Conservation (phyloP, 2,888 invertebrate genomes). For the Neelides folsomi region DNA sequence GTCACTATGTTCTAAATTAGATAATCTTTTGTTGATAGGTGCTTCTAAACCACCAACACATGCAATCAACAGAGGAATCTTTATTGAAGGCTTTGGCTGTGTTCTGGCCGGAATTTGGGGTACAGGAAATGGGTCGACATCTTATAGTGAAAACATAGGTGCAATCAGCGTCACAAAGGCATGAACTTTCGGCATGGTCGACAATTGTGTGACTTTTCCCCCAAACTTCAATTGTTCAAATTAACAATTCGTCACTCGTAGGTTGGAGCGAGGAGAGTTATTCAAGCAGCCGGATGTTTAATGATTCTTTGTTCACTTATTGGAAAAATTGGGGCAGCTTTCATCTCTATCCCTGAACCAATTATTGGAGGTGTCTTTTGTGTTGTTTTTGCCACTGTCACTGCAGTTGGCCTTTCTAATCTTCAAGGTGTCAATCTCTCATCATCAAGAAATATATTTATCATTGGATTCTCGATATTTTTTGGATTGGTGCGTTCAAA, state of each 20-base stretch:
- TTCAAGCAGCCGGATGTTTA: conserved; percentile 33
- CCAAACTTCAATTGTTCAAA: too few species aligned
- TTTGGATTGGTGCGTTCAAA: conserved; percentile 51
- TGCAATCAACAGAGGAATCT: conserved; percentile 43
- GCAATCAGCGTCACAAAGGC: conserved; percentile 45
- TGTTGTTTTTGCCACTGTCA: conserved; percentile 31
- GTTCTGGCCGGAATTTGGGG: conserved; percentile 39
- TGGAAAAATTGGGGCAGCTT: conserved; percentile 34
- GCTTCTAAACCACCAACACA: conserved; percentile 42
- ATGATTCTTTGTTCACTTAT: conserved; percentile 35
- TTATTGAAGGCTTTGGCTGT: conserved; percentile 42
- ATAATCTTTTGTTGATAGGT: too few species aligned
- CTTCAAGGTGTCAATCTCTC: conserved; percentile 69
- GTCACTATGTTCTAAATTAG: too few species aligned
- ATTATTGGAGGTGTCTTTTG: conserved; percentile 33
- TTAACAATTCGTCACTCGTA: neutral
- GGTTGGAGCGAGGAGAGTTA: conserved; percentile 34
- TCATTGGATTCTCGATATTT: conserved; percentile 75
- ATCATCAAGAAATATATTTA: conserved; percentile 73
- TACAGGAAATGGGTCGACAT: conserved; percentile 42
- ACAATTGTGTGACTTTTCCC: too few species aligned
- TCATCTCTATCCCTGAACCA: conserved; percentile 33
- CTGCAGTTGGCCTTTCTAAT: conserved; percentile 46
- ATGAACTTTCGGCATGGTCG: too few species aligned
- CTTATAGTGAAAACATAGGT: conserved; percentile 43